Percentiles rank a stretch among this genome's conserved stretches.
Evolutionary conservation across 2,888 invertebrate species (phyloP).

Genomic region (Himalopsyche kuldschensis): DNA sequence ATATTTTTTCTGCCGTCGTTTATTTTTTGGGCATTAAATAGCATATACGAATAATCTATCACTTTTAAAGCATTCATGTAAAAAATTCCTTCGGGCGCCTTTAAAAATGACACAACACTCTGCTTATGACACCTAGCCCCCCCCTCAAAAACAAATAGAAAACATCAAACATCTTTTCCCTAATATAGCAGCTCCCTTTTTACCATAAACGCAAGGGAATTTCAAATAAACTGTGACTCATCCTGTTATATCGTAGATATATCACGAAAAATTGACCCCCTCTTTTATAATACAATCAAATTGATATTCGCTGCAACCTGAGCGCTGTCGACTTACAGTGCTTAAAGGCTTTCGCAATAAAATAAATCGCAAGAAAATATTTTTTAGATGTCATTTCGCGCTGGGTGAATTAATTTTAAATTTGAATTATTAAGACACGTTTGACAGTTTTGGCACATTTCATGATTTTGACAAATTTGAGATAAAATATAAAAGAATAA

Average conservation of each 20-base stretch:
- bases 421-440: no score
- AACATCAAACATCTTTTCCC: slow-evolving; percentile 29
- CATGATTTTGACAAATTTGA: no score
- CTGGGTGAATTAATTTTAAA: no score
- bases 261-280: slow-evolving; percentile 29
- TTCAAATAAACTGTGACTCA: slow-evolving; percentile 35
- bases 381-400: no score
- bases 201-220: neutral
- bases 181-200: slow-evolving; percentile 4
- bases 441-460: no score
- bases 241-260: slow-evolving; percentile 30
- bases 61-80: neutral
- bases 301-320: neutral
- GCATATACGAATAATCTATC: neutral
- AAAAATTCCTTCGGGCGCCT: neutral
- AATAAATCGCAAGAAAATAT: no score
- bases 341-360: no score
- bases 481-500: no score
- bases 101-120: neutral
- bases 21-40: neutral
- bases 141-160: slow-evolving; percentile 19
- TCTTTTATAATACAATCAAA: neutral
- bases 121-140: neutral
- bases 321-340: neutral
- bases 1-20: no score